Evolutionary conservation across 2,888 invertebrate genomes (phyloP), one percentile per base, ranked within the genome.

Genomic region (Trachelus tabidus): DNA sequence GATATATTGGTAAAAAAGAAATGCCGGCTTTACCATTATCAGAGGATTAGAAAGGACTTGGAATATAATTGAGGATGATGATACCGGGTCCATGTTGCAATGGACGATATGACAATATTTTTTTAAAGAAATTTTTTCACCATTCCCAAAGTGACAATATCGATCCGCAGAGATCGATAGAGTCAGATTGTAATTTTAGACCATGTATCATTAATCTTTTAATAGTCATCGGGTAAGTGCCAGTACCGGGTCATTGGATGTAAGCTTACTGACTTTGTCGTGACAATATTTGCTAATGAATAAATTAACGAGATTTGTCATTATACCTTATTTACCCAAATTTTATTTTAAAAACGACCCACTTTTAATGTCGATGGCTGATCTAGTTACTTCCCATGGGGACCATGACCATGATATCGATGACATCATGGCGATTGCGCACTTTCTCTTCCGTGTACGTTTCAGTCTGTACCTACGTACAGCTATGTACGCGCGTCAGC

Each of bases 391-490:
- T 56, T 83, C 78, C 82, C 73, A 69, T 80, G 69, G 78, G 83
- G 88, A 88, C 88, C 89, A 83, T 89, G 88, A 87, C 88, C 87
- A 84, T 88, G 89, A 85, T 80, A 37, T 78, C 80, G 84, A 83
- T 89, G 89, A 87, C 85, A 86, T 89, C 87, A 89, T 83, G 85
- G 79, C 81, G 37, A 83, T 82, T 81, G 79, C 75, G 77, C 34
- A 88, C 89, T 89, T 89, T 89, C 89, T 87, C 89, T 89, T 89
- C 88, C 89, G 87, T 23, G 35, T 31, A 34, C 56, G 56, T 56
- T 56, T 9, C 56, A 23, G 23, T 56, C 56, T 56, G 6, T 23
- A 56, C 56, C 23, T 56, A 23, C 56, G 40, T 40, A 40, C 40
- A 40, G 40, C 23, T 40, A 23, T 23, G 23, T 56, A 56, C 56